phyloP scores from a whole-genome alignment of 2,888 invertebrate genomes.

The Phragmatobia fuliginosa region DNA sequence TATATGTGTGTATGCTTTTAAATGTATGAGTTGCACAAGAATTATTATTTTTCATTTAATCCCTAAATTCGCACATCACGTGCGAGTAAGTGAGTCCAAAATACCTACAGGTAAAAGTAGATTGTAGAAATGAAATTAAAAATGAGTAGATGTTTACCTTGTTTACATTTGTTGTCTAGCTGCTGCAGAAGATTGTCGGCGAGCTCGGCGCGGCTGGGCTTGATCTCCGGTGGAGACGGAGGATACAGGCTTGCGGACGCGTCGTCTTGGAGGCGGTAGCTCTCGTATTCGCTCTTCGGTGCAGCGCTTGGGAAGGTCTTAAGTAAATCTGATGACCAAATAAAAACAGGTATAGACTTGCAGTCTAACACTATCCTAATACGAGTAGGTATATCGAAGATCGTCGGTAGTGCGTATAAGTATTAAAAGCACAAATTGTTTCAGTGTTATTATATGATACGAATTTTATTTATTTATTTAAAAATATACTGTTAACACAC shows the following conservation, averaged over 20 bases:
- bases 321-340: slow-evolving; percentile 73
- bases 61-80: too few species aligned
- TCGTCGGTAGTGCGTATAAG: background rate
- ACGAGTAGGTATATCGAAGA: background rate
- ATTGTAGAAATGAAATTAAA: too few species aligned
- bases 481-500: too few species aligned
- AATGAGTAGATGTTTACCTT: slow-evolving; percentile 80
- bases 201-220: slow-evolving; percentile 85
- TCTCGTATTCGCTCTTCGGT: slow-evolving; percentile 71
- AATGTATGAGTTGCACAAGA: too few species aligned
- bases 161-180: slow-evolving; percentile 89
- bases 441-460: background rate
- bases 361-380: background rate
- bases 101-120: too few species aligned
- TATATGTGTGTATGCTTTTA: background rate
- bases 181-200: slow-evolving; percentile 89
- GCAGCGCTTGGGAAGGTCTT: slow-evolving; percentile 77
- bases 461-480: too few species aligned
- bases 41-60: too few species aligned
- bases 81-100: background rate
- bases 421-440: background rate
- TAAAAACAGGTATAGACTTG: background rate
- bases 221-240: slow-evolving; percentile 77
- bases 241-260: slow-evolving; percentile 70
- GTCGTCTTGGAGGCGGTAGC: slow-evolving; percentile 68